Percentiles rank a stretch among this genome's conserved stretches.
Conservation (phyloP, 2,113 vertebrate species). For the Forbesichthys papilliferus region DNA sequence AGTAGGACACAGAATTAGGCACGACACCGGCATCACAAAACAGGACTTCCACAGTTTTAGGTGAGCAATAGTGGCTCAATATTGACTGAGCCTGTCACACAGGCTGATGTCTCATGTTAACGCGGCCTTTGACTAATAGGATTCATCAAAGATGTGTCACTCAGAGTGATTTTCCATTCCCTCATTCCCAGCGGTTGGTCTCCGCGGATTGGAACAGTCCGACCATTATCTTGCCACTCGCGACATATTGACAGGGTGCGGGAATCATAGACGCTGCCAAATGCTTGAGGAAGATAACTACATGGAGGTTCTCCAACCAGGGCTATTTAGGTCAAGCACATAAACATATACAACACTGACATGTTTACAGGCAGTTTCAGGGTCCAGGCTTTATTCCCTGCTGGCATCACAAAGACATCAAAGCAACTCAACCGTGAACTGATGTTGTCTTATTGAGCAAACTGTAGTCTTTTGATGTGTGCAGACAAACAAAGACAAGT, state of each 20-base stretch:
- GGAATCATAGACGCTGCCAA: neutral
- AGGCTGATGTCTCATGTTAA: constrained; percentile 57
- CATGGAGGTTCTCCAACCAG: constrained; percentile 57
- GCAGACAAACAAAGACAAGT: constrained; percentile 39
- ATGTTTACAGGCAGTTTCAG: constrained; percentile 36
- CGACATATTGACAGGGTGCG: constrained; percentile 36
- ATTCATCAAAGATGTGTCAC: constrained; percentile 56
- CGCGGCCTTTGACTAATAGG: constrained; percentile 53
- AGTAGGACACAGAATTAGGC: too few species aligned
- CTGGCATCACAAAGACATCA: constrained; percentile 48
- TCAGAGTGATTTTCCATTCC: constrained; percentile 19
- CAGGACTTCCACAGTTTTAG: constrained; percentile 21
- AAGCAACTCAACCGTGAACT: constrained; percentile 35
- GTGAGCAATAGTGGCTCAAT: constrained; percentile 35
- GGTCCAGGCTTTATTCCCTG: constrained; percentile 28
- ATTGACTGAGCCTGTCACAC: constrained; percentile 59
- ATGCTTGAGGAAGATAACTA: constrained; percentile 8
- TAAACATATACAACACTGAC: constrained; percentile 51
- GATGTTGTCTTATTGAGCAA: constrained; percentile 41
- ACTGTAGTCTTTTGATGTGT: constrained; percentile 44
- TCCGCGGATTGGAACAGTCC: constrained; percentile 19
- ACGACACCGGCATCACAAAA: constrained; percentile 8
- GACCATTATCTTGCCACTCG: constrained; percentile 35
- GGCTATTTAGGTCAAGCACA: constrained; percentile 60
- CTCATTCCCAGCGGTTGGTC: constrained; percentile 18